phyloP scores from a whole-genome alignment of 1,140 invertebrate species.

The Anastrepha obliqua region DNA sequence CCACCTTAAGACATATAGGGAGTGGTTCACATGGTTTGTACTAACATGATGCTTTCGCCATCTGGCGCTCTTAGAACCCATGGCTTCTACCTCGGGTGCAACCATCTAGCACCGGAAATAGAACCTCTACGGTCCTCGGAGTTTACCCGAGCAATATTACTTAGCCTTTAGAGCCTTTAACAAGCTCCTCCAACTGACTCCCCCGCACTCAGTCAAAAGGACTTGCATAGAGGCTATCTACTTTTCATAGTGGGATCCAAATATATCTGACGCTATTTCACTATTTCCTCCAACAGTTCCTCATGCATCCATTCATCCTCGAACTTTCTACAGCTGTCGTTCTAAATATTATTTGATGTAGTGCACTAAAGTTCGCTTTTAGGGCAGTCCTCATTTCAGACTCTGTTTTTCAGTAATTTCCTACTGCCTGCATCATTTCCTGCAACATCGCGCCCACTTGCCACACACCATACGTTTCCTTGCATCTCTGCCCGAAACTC shows the following conservation, averaged over 20 bases:
- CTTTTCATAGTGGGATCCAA: background rate
- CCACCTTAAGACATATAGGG: no score
- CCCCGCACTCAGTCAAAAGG: background rate
- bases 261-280: background rate
- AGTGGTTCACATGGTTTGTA: no score
- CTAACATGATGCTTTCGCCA: no score
- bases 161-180: background rate
- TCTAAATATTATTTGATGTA: conserved; percentile 15
- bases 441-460: background rate
- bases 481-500: background rate
- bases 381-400: background rate
- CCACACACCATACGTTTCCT: background rate
- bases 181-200: background rate
- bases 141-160: no score
- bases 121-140: no score
- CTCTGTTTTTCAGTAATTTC: conserved; percentile 23
- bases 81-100: no score
- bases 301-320: background rate
- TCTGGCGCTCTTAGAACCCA: no score
- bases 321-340: background rate
- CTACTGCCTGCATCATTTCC: background rate
- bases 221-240: background rate
- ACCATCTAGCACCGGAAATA: no score
- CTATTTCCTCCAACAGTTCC: background rate
- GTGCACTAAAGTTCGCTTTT: background rate